Conservation (phyloP, 2,113 vertebrate genomes). For the Oryzias javanicus region DNA sequence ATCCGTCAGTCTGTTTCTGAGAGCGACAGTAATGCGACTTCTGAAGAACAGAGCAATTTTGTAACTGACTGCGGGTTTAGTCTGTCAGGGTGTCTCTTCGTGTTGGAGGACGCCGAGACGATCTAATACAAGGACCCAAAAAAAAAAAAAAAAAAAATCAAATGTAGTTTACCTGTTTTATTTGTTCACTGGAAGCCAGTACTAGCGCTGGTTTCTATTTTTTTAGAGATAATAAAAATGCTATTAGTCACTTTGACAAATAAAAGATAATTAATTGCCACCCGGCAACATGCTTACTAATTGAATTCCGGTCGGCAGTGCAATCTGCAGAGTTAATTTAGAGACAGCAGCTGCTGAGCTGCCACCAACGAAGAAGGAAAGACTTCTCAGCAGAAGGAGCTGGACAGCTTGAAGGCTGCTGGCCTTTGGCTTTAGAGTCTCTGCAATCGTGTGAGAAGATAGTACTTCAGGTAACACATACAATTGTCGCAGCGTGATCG, state of each 20-base stretch:
- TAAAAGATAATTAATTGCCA: conserved; percentile 40
- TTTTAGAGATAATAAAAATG: conserved; percentile 31
- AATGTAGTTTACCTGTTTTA: neutral
- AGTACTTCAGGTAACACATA: too few species aligned
- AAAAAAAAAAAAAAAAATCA: conserved; percentile 13
- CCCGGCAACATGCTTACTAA: conserved; percentile 35
- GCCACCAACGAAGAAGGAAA: conserved; percentile 24
- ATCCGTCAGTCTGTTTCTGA: conserved; percentile 56
- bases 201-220: conserved; percentile 12
- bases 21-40: conserved; percentile 39
- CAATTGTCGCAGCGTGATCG: too few species aligned
- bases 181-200: neutral
- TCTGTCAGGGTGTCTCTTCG: conserved; percentile 21
- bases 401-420: conserved; percentile 24
- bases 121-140: conserved; percentile 11
- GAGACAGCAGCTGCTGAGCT: conserved; percentile 38
- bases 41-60: conserved; percentile 19
- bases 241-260: conserved; percentile 44
- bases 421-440: conserved; percentile 1
- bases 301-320: conserved; percentile 38
- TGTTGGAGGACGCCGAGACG: conserved; percentile 1
- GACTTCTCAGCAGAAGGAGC: conserved; percentile 21
- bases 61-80: conserved; percentile 25
- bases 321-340: conserved; percentile 35
- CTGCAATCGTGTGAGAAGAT: too few species aligned